Conservation (phyloP, 2,113 vertebrate species). For the Diphyllodes magnificus region DNA sequence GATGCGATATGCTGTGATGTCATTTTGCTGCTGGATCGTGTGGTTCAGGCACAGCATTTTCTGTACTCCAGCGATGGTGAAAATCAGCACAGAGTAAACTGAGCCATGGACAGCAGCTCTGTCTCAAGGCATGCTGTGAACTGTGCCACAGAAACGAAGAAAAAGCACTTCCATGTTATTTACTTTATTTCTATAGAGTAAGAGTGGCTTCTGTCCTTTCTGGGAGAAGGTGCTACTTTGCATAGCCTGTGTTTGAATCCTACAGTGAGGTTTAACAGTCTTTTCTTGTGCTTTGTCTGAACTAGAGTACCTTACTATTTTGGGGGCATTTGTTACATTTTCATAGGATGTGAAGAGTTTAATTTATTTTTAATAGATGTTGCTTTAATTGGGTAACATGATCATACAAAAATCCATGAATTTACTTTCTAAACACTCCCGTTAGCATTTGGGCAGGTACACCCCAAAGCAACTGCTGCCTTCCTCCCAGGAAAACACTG, state of each 20-base stretch:
- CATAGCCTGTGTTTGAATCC: not conserved
- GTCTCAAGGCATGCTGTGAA: not conserved
- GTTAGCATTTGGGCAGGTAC: not conserved
- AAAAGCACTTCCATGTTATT: not conserved
- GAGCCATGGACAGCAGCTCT: not conserved
- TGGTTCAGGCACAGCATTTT: not conserved
- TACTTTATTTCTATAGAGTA: not conserved
- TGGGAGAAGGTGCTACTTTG: not conserved
- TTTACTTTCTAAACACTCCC: not conserved
- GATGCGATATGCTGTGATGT: conserved; percentile 1
- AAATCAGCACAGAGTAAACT: not conserved
- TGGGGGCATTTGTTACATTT: not conserved
- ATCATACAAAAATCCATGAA: not conserved
- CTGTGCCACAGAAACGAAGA: not conserved
- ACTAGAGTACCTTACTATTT: not conserved
- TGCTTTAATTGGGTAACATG: not conserved
- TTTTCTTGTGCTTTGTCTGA: not conserved
- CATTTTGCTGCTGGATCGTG: not conserved
- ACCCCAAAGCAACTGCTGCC: not conserved
- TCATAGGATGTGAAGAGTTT: not conserved
- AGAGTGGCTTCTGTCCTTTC: not conserved
- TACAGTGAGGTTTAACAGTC: not conserved
- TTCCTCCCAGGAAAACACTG: not conserved
- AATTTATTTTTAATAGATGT: not conserved
- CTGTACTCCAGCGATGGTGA: not conserved